Percentiles rank a stretch among this genome's conserved stretches.
These are phyloP conservation scores for Leptopilina myrica DNA, from an alignment of 2,888 invertebrate genomes.

Conservation along the genomic window DNA sequence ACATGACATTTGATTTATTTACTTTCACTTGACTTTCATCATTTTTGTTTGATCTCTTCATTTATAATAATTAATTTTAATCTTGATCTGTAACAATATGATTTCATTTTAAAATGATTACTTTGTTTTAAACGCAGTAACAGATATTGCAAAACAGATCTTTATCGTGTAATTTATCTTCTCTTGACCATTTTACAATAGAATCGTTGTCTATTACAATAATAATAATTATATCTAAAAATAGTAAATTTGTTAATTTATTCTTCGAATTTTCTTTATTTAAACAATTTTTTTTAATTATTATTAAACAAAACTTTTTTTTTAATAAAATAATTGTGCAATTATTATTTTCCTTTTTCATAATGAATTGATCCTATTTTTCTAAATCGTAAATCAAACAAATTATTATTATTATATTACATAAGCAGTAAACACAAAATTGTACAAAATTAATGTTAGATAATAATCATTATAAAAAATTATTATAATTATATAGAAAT, in stretches of 20 bases:
- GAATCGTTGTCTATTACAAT: not conserved
- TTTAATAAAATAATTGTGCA: too few species aligned
- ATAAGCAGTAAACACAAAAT: too few species aligned
- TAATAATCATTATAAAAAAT: too few species aligned
- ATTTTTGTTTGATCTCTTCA: slow-evolving; percentile 17
- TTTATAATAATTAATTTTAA: slow-evolving; percentile 9
- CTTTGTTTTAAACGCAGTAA: slow-evolving; percentile 15
- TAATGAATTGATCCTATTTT: too few species aligned
- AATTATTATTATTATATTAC: too few species aligned
- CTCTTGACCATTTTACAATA: not conserved
- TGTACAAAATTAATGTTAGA: too few species aligned
- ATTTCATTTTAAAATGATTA: slow-evolving; percentile 1
- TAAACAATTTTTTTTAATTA: too few species aligned
- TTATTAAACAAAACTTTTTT: too few species aligned
- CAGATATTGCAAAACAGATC: slow-evolving; percentile 9
- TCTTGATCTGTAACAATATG: slow-evolving; percentile 13
- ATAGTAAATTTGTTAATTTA: not conserved
- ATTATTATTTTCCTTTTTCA: too few species aligned
- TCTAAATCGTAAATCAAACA: too few species aligned
- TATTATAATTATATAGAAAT: too few species aligned
- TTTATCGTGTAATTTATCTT: slow-evolving; percentile 8
- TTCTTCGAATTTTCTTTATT: not conserved
- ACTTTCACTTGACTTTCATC: slow-evolving; percentile 9
- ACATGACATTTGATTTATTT: not conserved
- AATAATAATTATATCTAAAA: not conserved